Evolutionary conservation across 2,888 invertebrate genomes (phyloP).

Genomic region (Elysia crispata): DNA sequence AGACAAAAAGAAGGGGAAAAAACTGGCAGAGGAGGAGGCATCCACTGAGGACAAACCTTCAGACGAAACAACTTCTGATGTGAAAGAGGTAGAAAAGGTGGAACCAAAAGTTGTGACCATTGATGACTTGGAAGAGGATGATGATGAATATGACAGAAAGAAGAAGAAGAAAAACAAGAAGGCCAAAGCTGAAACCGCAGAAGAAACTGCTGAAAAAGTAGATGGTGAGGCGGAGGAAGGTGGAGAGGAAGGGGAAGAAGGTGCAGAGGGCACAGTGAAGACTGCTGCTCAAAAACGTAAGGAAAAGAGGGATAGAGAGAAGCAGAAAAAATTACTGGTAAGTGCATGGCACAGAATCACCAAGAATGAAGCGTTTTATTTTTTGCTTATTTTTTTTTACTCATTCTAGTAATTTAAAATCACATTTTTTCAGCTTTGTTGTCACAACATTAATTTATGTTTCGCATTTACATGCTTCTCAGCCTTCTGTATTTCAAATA

Average conservation of each 20-base stretch:
- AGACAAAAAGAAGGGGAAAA: constrained; percentile 49
- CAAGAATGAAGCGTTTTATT: too few relatives aligned
- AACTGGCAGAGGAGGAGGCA: constrained; percentile 43
- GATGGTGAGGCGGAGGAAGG: constrained; percentile 48
- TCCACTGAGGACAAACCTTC: constrained; percentile 21
- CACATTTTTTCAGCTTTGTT: too few relatives aligned
- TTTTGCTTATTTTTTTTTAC: too few relatives aligned
- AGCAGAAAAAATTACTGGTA: constrained; percentile 62
- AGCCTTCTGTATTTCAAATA: too few relatives aligned
- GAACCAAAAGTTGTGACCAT: constrained; percentile 53
- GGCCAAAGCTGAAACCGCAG: constrained; percentile 50
- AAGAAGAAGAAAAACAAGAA: constrained; percentile 59
- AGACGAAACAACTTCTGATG: constrained; percentile 1
- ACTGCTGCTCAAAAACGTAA: constrained; percentile 73
- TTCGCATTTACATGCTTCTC: too few relatives aligned
- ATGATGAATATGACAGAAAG: constrained; percentile 61
- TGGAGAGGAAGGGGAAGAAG: constrained; percentile 75
- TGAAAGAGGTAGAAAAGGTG: constrained; percentile 46
- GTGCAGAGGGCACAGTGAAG: constrained; percentile 85
- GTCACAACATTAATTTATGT: too few relatives aligned
- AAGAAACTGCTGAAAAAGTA: neutral
- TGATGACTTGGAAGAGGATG: constrained; percentile 52
- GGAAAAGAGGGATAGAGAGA: constrained; percentile 80
- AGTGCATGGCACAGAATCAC: too few relatives aligned
- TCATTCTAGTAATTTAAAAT: too few relatives aligned